These are phyloP conservation scores for Callorhinus ursinus DNA, from an alignment of 2,113 vertebrate species.

Conservation along the genomic window DNA sequence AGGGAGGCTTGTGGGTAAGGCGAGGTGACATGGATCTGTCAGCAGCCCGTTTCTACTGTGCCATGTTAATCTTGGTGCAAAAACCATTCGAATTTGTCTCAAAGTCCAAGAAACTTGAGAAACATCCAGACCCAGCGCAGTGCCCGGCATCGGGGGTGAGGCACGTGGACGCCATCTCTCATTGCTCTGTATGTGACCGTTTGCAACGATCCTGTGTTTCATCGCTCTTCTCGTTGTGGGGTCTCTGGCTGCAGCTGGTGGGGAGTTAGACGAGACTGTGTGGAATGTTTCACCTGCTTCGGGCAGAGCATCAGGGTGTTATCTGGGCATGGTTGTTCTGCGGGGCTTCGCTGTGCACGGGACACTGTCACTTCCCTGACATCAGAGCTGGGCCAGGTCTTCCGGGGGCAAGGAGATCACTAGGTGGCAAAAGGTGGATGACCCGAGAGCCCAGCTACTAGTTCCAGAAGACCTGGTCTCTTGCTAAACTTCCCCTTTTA, in stretches of 20 bases:
- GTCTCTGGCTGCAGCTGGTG: not conserved
- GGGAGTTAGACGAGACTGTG: not conserved
- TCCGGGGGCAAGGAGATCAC: not conserved
- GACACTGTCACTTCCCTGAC: not conserved
- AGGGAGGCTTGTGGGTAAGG: not conserved
- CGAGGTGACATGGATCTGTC: not conserved
- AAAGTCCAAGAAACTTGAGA: slow-evolving; percentile 35
- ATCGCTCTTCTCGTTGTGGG: not conserved
- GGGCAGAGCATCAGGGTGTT: not conserved
- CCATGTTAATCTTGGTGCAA: slow-evolving; percentile 1
- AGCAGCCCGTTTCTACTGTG: not conserved
- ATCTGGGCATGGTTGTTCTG: not conserved
- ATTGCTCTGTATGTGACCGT: not conserved
- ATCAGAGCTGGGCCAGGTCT: not conserved
- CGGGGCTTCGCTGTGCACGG: not conserved
- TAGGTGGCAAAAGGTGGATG: not conserved
- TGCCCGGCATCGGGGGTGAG: not conserved
- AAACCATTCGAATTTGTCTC: not conserved
- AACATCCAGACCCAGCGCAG: not conserved
- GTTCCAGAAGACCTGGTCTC: not conserved
- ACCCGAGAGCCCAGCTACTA: not conserved
- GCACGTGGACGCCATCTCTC: not conserved
- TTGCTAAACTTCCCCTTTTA: not conserved
- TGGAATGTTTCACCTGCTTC: slow-evolving; percentile 73
- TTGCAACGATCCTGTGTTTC: accelerated